Evolutionary conservation across 2,113 vertebrate species (phyloP).

Genomic region (Dromas ardeola): DNA sequence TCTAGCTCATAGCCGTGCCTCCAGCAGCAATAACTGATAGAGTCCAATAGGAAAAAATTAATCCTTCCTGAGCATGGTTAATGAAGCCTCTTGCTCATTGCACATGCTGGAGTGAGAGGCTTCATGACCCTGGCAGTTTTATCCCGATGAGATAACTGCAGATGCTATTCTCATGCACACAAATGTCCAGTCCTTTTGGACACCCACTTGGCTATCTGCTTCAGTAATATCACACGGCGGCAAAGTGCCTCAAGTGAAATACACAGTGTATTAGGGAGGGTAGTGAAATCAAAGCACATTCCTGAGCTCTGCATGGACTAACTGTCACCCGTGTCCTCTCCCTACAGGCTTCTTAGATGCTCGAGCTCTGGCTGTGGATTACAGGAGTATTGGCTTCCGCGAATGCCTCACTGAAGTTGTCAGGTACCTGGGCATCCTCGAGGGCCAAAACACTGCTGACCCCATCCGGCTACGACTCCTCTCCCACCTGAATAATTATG

Average conservation of each 20-base stretch:
- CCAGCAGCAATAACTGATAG: background rate
- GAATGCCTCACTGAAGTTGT: conserved; percentile 94
- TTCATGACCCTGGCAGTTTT: background rate
- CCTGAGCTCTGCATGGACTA: background rate
- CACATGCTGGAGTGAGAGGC: background rate
- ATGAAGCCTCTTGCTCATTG: background rate
- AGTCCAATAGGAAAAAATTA: background rate
- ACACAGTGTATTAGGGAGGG: background rate
- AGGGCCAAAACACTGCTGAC: conserved; percentile 82
- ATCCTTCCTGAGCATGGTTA: background rate
- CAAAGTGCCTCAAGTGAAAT: conserved; percentile 61
- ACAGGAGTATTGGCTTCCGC: conserved; percentile 92
- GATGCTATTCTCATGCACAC: background rate
- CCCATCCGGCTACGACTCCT: conserved; percentile 90
- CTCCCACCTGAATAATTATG: conserved; percentile 91
- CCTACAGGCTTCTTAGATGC: conserved; percentile 89
- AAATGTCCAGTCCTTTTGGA: background rate
- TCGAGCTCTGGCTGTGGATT: conserved; percentile 89
- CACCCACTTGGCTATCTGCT: conserved; percentile 28
- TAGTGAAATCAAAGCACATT: background rate
- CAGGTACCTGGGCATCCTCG: conserved; percentile 88
- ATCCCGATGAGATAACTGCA: background rate
- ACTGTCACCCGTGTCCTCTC: background rate
- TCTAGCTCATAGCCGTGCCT: background rate
- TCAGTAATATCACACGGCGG: background rate